These are phyloP conservation scores for Eleginops maclovinus DNA, from an alignment of 2,113 vertebrate species.

Conservation along the genomic window DNA sequence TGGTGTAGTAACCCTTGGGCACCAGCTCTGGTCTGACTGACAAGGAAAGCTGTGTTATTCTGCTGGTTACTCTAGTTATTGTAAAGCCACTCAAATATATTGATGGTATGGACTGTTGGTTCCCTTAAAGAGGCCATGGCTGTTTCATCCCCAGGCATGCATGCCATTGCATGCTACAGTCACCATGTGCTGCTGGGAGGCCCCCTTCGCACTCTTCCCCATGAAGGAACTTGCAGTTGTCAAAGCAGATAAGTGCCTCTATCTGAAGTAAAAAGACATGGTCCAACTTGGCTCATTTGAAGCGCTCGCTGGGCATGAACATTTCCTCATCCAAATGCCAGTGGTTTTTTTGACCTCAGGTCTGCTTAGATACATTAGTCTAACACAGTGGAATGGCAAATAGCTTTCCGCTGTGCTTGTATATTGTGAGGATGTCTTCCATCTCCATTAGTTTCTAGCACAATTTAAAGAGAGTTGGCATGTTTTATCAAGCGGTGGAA, in stretches of 20 bases:
- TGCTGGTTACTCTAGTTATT: background rate
- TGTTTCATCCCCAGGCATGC: conserved; percentile 62
- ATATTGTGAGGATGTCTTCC: background rate
- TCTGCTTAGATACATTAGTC: conserved; percentile 21
- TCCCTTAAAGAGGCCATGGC: conserved; percentile 59
- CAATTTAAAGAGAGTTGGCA: background rate
- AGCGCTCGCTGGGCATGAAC: conserved; percentile 29
- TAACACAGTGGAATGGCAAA: conserved; percentile 15
- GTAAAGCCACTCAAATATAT: conserved; percentile 21
- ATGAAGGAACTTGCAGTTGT: conserved; percentile 66
- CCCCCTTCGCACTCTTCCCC: conserved; percentile 21
- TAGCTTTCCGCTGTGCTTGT: background rate
- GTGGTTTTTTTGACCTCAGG: conserved; percentile 38
- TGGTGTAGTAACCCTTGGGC: background rate
- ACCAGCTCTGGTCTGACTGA: conserved; percentile 7
- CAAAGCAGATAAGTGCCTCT: conserved; percentile 58
- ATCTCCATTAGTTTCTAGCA: background rate
- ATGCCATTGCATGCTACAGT: conserved; percentile 63
- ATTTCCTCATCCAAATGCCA: conserved; percentile 37
- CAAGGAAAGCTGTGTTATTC: conserved; percentile 8
- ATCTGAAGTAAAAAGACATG: conserved; percentile 50
- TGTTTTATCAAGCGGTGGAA: background rate
- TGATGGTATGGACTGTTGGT: conserved; percentile 29
- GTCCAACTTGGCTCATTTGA: conserved; percentile 34
- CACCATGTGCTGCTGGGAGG: conserved; percentile 67